These are phyloP conservation scores for Melanerpes aurifrons DNA, from an alignment of 2,113 vertebrate genomes.

Conservation along the genomic window DNA sequence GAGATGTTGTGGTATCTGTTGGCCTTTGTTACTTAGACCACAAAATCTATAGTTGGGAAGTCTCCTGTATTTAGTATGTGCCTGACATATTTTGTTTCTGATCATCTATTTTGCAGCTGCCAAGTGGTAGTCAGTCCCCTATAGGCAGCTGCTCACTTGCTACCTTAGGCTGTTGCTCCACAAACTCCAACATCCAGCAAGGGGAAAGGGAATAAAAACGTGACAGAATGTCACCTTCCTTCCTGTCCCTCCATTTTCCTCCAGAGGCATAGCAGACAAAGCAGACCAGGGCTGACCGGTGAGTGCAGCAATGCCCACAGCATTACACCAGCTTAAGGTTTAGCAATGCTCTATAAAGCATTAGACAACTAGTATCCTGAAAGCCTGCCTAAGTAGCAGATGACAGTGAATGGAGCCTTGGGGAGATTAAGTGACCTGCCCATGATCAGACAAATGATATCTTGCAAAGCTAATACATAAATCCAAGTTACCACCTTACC, in stretches of 20 bases:
- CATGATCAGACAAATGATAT: neutral
- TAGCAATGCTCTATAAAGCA: neutral
- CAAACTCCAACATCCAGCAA: neutral
- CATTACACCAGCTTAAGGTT: neutral
- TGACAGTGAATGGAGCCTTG: neutral
- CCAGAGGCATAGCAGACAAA: neutral
- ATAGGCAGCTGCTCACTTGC: neutral
- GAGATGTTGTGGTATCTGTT: neutral
- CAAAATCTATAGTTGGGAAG: neutral
- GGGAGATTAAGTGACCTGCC: neutral
- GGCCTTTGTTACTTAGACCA: neutral
- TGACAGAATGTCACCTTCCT: neutral
- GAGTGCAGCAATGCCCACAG: fast-evolving
- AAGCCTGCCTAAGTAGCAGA: neutral
- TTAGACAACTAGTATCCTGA: neutral
- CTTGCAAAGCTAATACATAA: neutral
- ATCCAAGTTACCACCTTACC: neutral
- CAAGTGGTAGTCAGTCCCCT: neutral
- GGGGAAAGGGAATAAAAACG: neutral
- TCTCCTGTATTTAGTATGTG: neutral
- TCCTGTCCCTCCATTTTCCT: neutral
- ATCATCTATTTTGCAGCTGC: neutral
- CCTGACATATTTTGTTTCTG: neutral
- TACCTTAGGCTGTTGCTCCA: neutral
- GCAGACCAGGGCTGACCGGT: neutral